Evolutionary conservation across 2,797 vertebrate genomes (phyloP).

Genomic region (Poecile montanus): DNA sequence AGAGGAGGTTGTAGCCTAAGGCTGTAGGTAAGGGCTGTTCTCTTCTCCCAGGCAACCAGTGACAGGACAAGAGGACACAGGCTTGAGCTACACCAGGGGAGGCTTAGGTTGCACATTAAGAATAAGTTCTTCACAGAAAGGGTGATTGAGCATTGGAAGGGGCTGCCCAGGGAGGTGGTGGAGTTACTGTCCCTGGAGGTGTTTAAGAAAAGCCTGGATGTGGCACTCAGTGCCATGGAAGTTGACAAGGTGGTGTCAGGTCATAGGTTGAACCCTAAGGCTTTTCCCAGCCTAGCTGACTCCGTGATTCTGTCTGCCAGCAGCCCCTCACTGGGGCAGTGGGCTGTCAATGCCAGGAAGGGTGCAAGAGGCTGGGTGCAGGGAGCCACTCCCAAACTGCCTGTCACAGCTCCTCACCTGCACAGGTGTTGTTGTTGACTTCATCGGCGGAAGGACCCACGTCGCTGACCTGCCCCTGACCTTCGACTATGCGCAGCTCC

Average conservation of each 20-base stretch:
- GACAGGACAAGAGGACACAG: not conserved
- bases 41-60: not conserved
- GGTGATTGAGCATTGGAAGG: accelerated
- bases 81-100: not conserved
- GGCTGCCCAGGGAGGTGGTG: not conserved
- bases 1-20: no score
- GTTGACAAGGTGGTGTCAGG: not conserved
- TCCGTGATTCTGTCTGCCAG: not conserved
- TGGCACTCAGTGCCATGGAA: not conserved
- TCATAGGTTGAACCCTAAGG: not conserved
- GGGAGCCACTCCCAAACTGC: not conserved
- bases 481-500: slow-evolving; percentile 93
- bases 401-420: slow-evolving; percentile 74
- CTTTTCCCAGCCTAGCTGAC: not conserved
- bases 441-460: slow-evolving; percentile 89
- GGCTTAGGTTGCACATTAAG: not conserved
- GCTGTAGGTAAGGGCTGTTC: accelerated
- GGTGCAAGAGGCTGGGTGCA: not conserved
- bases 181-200: not conserved
- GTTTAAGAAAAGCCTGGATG: not conserved
- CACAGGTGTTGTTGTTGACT: slow-evolving; percentile 97
- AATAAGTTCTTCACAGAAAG: not conserved
- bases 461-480: slow-evolving; percentile 90
- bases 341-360: accelerated
- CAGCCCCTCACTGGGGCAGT: not conserved